These are phyloP conservation scores for Drosophila murphyi DNA, from an alignment of 1,140 invertebrate genomes.

Conservation along the genomic window DNA sequence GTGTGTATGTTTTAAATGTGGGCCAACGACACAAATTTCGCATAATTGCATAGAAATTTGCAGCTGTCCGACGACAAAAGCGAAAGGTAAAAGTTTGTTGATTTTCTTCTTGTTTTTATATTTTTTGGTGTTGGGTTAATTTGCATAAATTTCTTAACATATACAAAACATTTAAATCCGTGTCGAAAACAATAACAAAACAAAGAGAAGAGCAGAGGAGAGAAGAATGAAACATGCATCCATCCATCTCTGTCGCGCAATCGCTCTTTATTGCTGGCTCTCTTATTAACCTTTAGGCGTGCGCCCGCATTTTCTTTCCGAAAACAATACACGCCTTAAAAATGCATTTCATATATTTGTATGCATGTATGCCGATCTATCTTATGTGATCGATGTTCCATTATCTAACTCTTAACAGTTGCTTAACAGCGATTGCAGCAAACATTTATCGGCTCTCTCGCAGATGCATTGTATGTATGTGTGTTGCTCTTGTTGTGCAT, in stretches of 20 bases:
- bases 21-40: slow-evolving; percentile 34
- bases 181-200: slow-evolving; percentile 30
- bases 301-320: slow-evolving; percentile 18
- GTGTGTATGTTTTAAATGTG: slow-evolving; percentile 35
- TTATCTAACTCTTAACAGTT: slow-evolving; percentile 40
- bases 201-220: slow-evolving; percentile 6
- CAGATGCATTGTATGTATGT: background rate
- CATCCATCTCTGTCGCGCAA: background rate
- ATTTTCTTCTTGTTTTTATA: slow-evolving; percentile 22
- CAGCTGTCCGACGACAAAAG: slow-evolving; percentile 41
- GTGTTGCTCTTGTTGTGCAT: no score
- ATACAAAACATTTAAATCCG: slow-evolving; percentile 16
- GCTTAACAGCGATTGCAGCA: slow-evolving; percentile 22
- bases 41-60: slow-evolving; percentile 49
- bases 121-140: slow-evolving; percentile 22
- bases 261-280: slow-evolving; percentile 3
- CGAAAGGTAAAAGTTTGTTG: slow-evolving; percentile 64
- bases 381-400: slow-evolving; percentile 23
- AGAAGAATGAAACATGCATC: slow-evolving; percentile 10
- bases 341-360: slow-evolving; percentile 13
- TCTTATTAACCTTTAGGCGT: slow-evolving; percentile 23
- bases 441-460: slow-evolving; percentile 24
- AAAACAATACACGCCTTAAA: slow-evolving; percentile 33
- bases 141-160: slow-evolving; percentile 46
- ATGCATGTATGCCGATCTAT: background rate